phyloP scores from a whole-genome alignment of 2,888 invertebrate genomes.

The Chrysolina americana region DNA sequence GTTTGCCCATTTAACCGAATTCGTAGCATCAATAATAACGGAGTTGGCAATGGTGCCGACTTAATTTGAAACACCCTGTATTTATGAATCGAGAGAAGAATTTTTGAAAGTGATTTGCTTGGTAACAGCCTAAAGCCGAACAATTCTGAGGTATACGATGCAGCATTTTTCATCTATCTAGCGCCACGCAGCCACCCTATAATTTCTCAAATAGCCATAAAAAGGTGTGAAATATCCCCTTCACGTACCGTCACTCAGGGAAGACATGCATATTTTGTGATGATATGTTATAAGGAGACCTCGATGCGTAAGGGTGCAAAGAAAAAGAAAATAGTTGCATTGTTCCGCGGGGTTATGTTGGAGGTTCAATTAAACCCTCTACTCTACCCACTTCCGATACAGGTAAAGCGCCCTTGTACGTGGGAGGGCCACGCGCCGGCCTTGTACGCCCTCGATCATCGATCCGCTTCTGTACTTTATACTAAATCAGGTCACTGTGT shows the following conservation, averaged over 20 bases:
- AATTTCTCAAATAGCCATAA: background rate
- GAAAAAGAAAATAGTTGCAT: background rate
- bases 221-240: background rate
- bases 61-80: too few species aligned
- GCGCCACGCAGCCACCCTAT: too few species aligned
- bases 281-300: background rate
- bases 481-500: slow-evolving; percentile 70
- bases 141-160: too few species aligned
- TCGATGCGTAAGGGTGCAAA: background rate
- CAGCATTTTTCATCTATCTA: too few species aligned
- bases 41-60: too few species aligned
- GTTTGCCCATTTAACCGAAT: too few species aligned
- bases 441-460: slow-evolving; percentile 68
- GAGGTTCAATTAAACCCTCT: slow-evolving; percentile 14
- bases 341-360: background rate
- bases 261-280: background rate
- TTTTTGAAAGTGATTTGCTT: too few species aligned
- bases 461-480: slow-evolving; percentile 64
- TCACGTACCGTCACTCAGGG: background rate
- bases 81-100: too few species aligned
- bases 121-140: too few species aligned
- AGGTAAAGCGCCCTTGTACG: slow-evolving; percentile 63
- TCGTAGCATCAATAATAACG: too few species aligned
- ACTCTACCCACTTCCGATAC: slow-evolving; percentile 13
- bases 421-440: slow-evolving; percentile 69